Conservation (phyloP, 2,888 invertebrate genomes). For the Andricus curvator region DNA sequence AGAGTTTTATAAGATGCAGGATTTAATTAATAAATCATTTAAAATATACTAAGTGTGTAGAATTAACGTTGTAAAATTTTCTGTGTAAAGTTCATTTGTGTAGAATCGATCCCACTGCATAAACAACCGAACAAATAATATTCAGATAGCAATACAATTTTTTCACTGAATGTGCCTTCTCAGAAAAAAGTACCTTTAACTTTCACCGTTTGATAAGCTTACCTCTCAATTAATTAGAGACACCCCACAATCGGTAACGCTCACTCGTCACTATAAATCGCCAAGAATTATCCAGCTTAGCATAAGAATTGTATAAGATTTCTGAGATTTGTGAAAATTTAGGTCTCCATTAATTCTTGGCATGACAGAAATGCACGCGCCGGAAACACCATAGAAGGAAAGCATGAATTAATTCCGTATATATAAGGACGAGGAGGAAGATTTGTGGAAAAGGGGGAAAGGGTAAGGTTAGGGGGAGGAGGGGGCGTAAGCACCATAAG, state of each 20-base stretch:
- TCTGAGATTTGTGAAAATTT: constrained; percentile 7
- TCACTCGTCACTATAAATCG: background rate
- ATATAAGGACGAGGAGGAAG: constrained; percentile 41
- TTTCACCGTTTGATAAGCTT: background rate
- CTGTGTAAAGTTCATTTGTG: too few relatives aligned
- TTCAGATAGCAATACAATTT: too few relatives aligned
- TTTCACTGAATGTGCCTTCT: background rate
- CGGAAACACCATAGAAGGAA: constrained; percentile 43
- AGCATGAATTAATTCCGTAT: constrained; percentile 47
- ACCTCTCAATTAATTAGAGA: background rate
- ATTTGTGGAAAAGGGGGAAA: constrained; percentile 39
- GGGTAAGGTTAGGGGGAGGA: constrained; percentile 50
- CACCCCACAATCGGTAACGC: background rate
- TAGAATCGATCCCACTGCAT: too few relatives aligned
- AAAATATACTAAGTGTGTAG: too few relatives aligned
- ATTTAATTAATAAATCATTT: too few relatives aligned
- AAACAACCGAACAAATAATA: too few relatives aligned
- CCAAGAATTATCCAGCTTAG: background rate
- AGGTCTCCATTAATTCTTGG: background rate
- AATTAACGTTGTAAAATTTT: too few relatives aligned
- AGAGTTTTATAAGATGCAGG: too few relatives aligned
- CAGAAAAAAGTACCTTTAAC: background rate
- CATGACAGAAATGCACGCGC: constrained; percentile 22
- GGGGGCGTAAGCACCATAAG: constrained; percentile 72
- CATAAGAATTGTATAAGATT: constrained; percentile 23